Percentiles rank a stretch among this genome's conserved stretches.
Evolutionary conservation across 2,888 invertebrate genomes (phyloP).

Genomic region (Geophilus truncorum): DNA sequence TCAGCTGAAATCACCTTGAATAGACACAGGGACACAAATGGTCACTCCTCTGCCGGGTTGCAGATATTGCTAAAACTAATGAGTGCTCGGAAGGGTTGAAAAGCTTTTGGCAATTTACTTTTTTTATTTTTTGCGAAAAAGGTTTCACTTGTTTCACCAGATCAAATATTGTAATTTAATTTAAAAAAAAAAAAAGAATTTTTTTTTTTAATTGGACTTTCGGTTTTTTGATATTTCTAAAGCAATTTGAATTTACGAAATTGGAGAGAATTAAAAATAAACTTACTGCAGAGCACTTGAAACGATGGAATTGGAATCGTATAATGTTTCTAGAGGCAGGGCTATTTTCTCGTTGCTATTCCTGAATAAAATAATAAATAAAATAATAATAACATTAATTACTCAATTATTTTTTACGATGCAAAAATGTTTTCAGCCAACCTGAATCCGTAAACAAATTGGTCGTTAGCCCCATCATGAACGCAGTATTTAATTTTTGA

Average conservation of each 20-base stretch:
- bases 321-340: constrained; percentile 36
- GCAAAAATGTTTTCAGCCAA: not conserved
- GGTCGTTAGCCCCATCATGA: not conserved
- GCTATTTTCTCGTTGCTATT: constrained; percentile 35
- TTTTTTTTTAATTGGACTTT: too few relatives aligned
- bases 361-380: constrained; percentile 18
- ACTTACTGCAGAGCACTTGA: constrained; percentile 36
- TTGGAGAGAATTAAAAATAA: not conserved
- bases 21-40: too few relatives aligned
- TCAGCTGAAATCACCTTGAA: too few relatives aligned
- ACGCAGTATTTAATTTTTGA: not conserved
- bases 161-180: too few relatives aligned
- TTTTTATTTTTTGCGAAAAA: too few relatives aligned
- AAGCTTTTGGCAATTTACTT: too few relatives aligned
- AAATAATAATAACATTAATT: not conserved
- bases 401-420: not conserved
- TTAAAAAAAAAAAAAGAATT: too few relatives aligned
- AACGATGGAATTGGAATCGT: constrained; percentile 35
- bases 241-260: not conserved
- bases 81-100: too few relatives aligned
- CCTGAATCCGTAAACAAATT: not conserved
- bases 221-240: too few relatives aligned
- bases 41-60: too few relatives aligned
- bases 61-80: too few relatives aligned
- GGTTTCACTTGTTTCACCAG: too few relatives aligned